Percentiles rank a stretch among this genome's conserved stretches.
Evolutionary conservation across 1,140 invertebrate species (phyloP).

Genomic region (Drosophila ercepeae): DNA sequence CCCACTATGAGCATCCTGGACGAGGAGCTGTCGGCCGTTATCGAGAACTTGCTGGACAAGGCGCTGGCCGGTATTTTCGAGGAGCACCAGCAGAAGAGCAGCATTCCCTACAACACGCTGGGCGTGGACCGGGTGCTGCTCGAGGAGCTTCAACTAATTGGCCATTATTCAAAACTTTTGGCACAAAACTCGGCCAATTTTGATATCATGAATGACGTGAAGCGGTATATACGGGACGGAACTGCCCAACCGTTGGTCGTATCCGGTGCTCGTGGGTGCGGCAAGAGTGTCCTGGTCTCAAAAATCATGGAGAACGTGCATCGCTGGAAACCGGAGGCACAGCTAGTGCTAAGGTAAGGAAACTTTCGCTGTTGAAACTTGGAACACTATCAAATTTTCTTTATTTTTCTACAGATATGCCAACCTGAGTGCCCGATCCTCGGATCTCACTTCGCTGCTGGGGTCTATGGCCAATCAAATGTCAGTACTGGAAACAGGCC

Average conservation of each 20-base stretch:
- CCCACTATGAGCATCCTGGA: conserved; percentile 87
- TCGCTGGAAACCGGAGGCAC: conserved; percentile 87
- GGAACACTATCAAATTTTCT: not conserved
- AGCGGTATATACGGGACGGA: conserved; percentile 88
- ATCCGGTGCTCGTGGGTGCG: conserved; percentile 91
- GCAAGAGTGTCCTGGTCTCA: conserved; percentile 91
- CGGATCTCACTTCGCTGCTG: conserved; percentile 73
- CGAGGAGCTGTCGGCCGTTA: conserved; percentile 85
- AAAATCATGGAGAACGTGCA: conserved; percentile 88
- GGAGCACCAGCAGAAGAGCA: conserved; percentile 84
- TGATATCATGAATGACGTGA: conserved; percentile 86
- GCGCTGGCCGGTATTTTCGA: conserved; percentile 86
- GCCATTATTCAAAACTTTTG: conserved; percentile 85
- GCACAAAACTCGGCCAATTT: conserved; percentile 83
- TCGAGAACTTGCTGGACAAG: conserved; percentile 84
- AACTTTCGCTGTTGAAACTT: no score
- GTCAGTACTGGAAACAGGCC: conserved; percentile 66
- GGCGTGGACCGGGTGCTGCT: conserved; percentile 79
- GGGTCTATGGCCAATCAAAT: conserved; percentile 83
- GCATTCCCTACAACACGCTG: conserved; percentile 80
- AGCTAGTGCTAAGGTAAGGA: conserved; percentile 73
- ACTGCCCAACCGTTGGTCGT: conserved; percentile 88
- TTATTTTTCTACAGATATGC: conserved; percentile 61
- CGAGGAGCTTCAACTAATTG: conserved; percentile 86
- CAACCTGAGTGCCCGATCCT: conserved; percentile 73